These are phyloP conservation scores for Calameuta idolon DNA, from an alignment of 2,888 invertebrate genomes.

Conservation along the genomic window DNA sequence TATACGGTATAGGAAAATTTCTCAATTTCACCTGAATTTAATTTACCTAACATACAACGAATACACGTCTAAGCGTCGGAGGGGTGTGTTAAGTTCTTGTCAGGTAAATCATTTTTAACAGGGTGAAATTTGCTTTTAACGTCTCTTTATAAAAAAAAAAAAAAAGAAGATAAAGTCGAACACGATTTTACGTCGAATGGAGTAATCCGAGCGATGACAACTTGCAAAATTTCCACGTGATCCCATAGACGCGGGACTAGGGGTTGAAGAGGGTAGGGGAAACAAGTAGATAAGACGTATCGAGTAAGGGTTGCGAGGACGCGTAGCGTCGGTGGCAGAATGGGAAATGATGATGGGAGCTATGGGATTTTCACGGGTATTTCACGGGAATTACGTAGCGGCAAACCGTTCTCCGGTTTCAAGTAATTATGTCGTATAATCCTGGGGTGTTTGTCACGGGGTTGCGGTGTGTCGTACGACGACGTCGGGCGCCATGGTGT, in stretches of 20 bases:
- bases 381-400: constrained; percentile 50
- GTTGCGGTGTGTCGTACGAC: constrained; percentile 16
- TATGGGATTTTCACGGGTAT: constrained; percentile 50
- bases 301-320: not conserved
- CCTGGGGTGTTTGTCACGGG: constrained; percentile 60
- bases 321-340: not conserved
- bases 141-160: not conserved
- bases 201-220: not conserved
- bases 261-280: not conserved
- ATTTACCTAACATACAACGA: not conserved
- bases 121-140: not conserved
- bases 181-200: not conserved
- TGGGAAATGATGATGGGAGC: not conserved
- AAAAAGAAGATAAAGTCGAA: not conserved
- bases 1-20: constrained; percentile 59
- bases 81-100: not conserved
- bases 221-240: not conserved
- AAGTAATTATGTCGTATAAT: constrained; percentile 65
- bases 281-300: not conserved
- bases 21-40: constrained; percentile 2
- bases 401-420: constrained; percentile 58
- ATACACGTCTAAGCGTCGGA: not conserved
- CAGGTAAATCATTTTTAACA: not conserved
- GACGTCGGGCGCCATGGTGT: constrained; percentile 45
- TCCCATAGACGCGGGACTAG: not conserved